phyloP scores from a whole-genome alignment of 2,888 invertebrate species.

The Eristalinus aeneus region DNA sequence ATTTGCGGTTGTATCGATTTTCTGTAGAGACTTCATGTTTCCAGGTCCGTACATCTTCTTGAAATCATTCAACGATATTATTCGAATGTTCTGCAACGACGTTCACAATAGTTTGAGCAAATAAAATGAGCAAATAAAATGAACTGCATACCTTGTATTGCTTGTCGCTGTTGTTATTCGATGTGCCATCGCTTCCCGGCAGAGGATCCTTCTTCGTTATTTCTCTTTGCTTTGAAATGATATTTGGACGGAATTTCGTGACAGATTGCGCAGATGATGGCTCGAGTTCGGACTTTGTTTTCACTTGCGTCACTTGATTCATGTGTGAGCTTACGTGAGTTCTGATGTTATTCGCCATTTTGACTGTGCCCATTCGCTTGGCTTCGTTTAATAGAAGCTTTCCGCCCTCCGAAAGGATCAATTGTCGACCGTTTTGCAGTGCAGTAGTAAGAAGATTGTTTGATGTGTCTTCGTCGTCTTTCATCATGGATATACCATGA shows the following conservation, averaged over 20 bases:
- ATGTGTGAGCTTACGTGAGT: slow-evolving; percentile 60
- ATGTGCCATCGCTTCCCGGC: slow-evolving; percentile 47
- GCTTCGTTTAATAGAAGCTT: slow-evolving; percentile 86
- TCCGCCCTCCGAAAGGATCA: slow-evolving; percentile 92
- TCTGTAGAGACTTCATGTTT: slow-evolving; percentile 76
- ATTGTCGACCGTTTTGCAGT: slow-evolving; percentile 91
- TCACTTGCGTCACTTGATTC: slow-evolving; percentile 57
- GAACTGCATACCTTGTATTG: slow-evolving; percentile 49
- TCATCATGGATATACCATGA: slow-evolving; percentile 93
- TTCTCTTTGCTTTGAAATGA: slow-evolving; percentile 73
- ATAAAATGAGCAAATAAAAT: background rate
- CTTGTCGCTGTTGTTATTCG: slow-evolving; percentile 40
- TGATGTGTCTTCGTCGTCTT: slow-evolving; percentile 88
- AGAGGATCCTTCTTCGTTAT: slow-evolving; percentile 68
- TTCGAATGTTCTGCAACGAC: slow-evolving; percentile 77
- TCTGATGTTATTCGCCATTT: slow-evolving; percentile 59
- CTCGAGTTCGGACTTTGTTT: slow-evolving; percentile 50
- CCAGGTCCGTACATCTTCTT: slow-evolving; percentile 78
- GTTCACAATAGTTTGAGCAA: background rate
- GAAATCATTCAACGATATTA: slow-evolving; percentile 79
- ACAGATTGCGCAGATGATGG: slow-evolving; percentile 31
- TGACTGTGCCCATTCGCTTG: slow-evolving; percentile 48
- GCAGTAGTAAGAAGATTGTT: slow-evolving; percentile 88
- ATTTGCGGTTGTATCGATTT: slow-evolving; percentile 75
- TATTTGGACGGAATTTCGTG: slow-evolving; percentile 72